phyloP scores from a whole-genome alignment of 2,888 invertebrate genomes.

The Therioaphis trifolii region DNA sequence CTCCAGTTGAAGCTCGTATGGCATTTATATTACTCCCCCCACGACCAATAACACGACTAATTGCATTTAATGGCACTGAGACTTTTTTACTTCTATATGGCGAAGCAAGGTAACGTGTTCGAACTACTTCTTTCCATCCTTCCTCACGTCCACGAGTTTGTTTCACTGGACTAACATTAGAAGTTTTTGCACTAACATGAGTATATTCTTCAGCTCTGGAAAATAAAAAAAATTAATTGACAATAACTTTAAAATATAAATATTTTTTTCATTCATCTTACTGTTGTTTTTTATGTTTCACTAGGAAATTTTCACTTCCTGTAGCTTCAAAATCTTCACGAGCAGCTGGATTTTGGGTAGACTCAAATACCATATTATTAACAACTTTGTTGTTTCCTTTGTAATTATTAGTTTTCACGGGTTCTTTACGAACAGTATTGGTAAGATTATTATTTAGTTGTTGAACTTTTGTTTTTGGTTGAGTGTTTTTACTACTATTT shows the following conservation, averaged over 20 bases:
- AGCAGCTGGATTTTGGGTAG: conserved; percentile 78
- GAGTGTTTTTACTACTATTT: background rate
- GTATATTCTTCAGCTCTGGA: conserved; percentile 62
- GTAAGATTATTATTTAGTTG: conserved; percentile 36
- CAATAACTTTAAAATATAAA: background rate
- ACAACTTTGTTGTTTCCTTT: conserved; percentile 70
- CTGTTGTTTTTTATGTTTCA: conserved; percentile 68
- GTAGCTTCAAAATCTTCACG: conserved; percentile 80
- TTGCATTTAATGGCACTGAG: conserved; percentile 92
- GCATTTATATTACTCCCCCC: conserved; percentile 98
- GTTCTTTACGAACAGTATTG: conserved; percentile 50
- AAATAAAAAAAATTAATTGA: conserved; percentile 64
- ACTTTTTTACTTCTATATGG: conserved; percentile 86
- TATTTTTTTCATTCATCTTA: conserved; percentile 20
- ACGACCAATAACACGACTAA: conserved; percentile 96
- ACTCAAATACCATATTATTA: conserved; percentile 75
- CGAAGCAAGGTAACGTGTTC: conserved; percentile 70
- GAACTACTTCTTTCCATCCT: conserved; percentile 94
- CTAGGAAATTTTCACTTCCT: conserved; percentile 75
- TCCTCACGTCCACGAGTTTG: conserved; percentile 78
- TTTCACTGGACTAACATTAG: conserved; percentile 73
- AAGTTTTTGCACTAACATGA: conserved; percentile 57
- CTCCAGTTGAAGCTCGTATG: conserved; percentile 94
- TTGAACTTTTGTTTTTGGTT: conserved; percentile 50
- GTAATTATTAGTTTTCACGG: conserved; percentile 53